Conservation (phyloP, 2,888 invertebrate genomes). For the Abscondita cerata region DNA sequence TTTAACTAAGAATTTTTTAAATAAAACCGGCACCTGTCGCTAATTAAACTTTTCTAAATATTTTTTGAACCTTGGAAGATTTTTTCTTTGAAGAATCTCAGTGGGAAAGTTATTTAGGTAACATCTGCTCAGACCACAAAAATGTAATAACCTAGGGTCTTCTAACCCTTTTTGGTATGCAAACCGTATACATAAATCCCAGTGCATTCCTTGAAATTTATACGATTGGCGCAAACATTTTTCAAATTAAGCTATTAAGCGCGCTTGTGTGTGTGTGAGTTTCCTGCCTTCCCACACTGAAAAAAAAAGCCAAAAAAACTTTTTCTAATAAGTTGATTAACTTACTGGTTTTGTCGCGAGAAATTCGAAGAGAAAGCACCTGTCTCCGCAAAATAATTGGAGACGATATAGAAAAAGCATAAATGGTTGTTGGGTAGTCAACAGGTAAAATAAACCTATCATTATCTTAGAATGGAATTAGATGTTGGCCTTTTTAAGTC, state of each 20-base stretch:
- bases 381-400: conserved; percentile 25
- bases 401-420: conserved; percentile 10
- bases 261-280: background rate
- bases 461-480: conserved; percentile 25
- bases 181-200: conserved; percentile 1
- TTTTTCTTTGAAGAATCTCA: conserved; percentile 5
- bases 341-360: background rate
- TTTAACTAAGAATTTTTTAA: background rate
- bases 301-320: background rate
- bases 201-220: conserved; percentile 34
- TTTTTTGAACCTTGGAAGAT: background rate
- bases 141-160: conserved; percentile 14
- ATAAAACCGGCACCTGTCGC: background rate
- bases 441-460: conserved; percentile 35
- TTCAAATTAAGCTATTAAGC: background rate
- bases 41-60: conserved; percentile 3
- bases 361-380: too few relatives aligned
- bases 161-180: conserved; percentile 15
- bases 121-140: conserved; percentile 24
- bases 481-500: conserved; percentile 21
- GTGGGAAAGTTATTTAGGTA: conserved; percentile 9
- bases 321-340: conserved; percentile 1
- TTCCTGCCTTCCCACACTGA: background rate
- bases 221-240: background rate
- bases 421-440: conserved; percentile 13